phyloP scores from a whole-genome alignment of 2,113 vertebrate genomes.

The Donacobius atricapilla region DNA sequence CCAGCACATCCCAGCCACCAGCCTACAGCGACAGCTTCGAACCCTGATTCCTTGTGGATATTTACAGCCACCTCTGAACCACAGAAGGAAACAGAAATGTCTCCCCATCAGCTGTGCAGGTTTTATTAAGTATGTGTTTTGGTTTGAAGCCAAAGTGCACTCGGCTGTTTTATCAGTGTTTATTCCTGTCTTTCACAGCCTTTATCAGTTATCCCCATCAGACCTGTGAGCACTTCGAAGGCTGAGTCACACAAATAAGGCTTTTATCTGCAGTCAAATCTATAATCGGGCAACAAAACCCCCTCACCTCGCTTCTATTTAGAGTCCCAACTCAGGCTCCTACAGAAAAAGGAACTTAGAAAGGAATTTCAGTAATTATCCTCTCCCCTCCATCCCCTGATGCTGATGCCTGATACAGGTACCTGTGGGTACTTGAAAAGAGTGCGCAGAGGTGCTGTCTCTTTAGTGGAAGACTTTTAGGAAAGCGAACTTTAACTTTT shows the following conservation, averaged over 20 bases:
- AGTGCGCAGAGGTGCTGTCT: not conserved
- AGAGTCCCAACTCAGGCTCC: not conserved
- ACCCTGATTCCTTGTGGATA: not conserved
- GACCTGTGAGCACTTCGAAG: not conserved
- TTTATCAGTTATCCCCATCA: conserved; percentile 55
- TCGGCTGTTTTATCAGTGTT: conserved; percentile 21
- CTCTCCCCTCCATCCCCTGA: conserved; percentile 3
- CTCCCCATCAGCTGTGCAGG: not conserved
- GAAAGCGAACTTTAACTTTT: conserved; percentile 59
- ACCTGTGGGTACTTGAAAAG: conserved; percentile 38
- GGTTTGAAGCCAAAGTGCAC: not conserved
- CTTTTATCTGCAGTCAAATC: conserved; percentile 37
- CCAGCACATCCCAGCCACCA: too few species aligned
- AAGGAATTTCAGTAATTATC: conserved; percentile 54
- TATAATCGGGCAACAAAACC: conserved; percentile 28
- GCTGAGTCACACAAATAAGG: conserved; percentile 26
- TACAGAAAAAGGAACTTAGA: conserved; percentile 25
- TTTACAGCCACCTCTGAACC: not conserved
- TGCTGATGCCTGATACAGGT: conserved; percentile 19
- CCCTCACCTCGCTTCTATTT: not conserved
- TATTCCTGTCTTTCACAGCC: conserved; percentile 50
- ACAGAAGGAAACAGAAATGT: not conserved
- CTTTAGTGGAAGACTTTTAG: conserved; percentile 38
- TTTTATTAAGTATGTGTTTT: conserved; percentile 45
- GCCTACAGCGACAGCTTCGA: too few species aligned